Evolutionary conservation across 2,797 vertebrate genomes (phyloP), one percentile per base, ranked within the genome.

Genomic region (Potorous gilbertii): DNA sequence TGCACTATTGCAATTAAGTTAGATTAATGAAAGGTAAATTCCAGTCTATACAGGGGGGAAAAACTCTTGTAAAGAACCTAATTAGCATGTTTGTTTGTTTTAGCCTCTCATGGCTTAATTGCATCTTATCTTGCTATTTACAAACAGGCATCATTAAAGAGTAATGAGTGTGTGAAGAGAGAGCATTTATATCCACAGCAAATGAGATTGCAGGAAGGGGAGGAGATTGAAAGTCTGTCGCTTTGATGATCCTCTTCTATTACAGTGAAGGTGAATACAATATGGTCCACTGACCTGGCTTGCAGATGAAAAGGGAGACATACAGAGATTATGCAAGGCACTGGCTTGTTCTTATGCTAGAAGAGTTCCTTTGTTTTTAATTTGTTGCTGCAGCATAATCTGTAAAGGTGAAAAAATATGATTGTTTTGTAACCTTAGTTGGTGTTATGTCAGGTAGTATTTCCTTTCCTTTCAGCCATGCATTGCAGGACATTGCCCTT

Each of bases 21-120:
- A 98, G 98, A 98, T 98, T 99, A 98, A 99, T 99, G 98, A 99
- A 99, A 99, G 98, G 98, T 99, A 99, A 99, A 99, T 99, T 98
- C 97, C 98, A 99, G 93, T 97, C 98, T 97, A 97, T 97, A 97
- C 94, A 91, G 98, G 95, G 91, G 97, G 97, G 97, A 96, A 97
- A 96, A 96, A 98, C 96, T 97, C 98, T 96, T 97, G 98, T 98
- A 98, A 98, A 98, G 98, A 98, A 97, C 97, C 98, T 98, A 98
- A 99, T 99, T 99, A 98, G 98, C 97, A 95, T 98, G 97, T 98
- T 97, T 99, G 98, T 99, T 98, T 99, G 97, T 98, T 87, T 99
- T 98, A 98, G 98, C 97, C 92, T 98, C 98, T 98, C 98, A 97
- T 98, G 98, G 98, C 98, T 98, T 99, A 99, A 99, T 99, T 99